Evolutionary conservation across 2,797 vertebrate genomes (phyloP), one percentile per base, ranked within the genome.

Genomic region (Pogonophryne albipinna): DNA sequence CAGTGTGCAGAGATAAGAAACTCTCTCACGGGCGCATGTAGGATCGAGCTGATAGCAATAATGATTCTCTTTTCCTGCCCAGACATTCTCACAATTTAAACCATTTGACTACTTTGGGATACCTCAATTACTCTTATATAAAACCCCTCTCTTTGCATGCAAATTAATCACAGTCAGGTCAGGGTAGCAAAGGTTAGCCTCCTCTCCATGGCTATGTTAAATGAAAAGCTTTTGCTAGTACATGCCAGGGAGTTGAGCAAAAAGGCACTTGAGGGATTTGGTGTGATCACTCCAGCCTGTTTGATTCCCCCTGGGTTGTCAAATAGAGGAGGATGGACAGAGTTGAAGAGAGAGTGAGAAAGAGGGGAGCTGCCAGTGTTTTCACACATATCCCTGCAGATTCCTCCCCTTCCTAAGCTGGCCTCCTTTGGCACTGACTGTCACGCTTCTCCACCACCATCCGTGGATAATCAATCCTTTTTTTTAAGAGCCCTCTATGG

Each of bases 401-500:
- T 89, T 87, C 90, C 87, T 86, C 85, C 82, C 72, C 88, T 79
- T 91, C 86, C 88, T 93, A 89, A 93, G 89, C 90, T 76, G 83
- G 85, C 86, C 89, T 91, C 93, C 92, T 92, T 91, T 86, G 91
- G 93, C 93, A 76, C 89, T 87, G 92, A 87, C 92, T 93, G 93
- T 93, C 92, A 93, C 88, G 85, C 92, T 90, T 83, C 81, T 92
- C 82, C 76, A 78, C 82, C 76, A 78, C 90, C 82, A 82, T 85
- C 91, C 90, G 41, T 91, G 92, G 91, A 93, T 93, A 95, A 95
- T 95, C 94, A 91, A 94, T 95, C 86, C 80, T 80, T 90, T 91
- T 91, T 88, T 91, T 92, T 91, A 92, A 87, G 85, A 92, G 89
- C 74, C 85, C 89, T 94, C 87, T 79, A 85, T 88, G 78, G 79